Conservation (phyloP, 2,888 invertebrate genomes). For the Nyleta sp. region DNA sequence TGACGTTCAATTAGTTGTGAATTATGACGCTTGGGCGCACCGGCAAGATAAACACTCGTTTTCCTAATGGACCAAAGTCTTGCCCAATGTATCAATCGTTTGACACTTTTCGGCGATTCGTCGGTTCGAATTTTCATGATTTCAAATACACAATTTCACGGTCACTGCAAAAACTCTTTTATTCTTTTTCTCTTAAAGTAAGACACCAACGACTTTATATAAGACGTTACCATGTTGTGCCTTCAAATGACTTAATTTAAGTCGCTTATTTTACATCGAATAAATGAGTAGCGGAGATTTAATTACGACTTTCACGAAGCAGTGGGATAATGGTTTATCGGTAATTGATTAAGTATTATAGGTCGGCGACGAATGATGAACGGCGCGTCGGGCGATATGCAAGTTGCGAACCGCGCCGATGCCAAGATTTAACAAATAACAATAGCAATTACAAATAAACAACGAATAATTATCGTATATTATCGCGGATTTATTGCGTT, state of each 20-base stretch:
- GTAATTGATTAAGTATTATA: slow-evolving; percentile 52
- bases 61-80: background rate
- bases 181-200: too few species aligned
- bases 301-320: slow-evolving; percentile 14
- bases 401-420: slow-evolving; percentile 20
- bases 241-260: too few species aligned
- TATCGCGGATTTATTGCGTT: slow-evolving; percentile 63
- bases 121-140: too few species aligned
- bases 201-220: too few species aligned
- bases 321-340: slow-evolving; percentile 30
- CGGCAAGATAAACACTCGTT: slow-evolving; percentile 19
- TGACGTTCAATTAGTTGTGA: slow-evolving; percentile 61
- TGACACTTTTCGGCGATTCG: slow-evolving; percentile 4
- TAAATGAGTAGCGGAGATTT: slow-evolving; percentile 20
- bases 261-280: too few species aligned
- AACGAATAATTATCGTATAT: slow-evolving; percentile 65
- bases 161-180: too few species aligned
- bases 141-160: too few species aligned
- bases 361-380: slow-evolving; percentile 45
- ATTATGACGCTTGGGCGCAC: slow-evolving; percentile 47
- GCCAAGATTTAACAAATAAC: slow-evolving; percentile 52
- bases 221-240: too few species aligned
- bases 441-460: slow-evolving; percentile 63
- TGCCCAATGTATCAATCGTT: background rate
- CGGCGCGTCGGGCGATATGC: slow-evolving; percentile 22